Base-by-base conservation (phyloP, 2,113 vertebrate genomes). In the Tenebrosternarchus preto region DNA sequence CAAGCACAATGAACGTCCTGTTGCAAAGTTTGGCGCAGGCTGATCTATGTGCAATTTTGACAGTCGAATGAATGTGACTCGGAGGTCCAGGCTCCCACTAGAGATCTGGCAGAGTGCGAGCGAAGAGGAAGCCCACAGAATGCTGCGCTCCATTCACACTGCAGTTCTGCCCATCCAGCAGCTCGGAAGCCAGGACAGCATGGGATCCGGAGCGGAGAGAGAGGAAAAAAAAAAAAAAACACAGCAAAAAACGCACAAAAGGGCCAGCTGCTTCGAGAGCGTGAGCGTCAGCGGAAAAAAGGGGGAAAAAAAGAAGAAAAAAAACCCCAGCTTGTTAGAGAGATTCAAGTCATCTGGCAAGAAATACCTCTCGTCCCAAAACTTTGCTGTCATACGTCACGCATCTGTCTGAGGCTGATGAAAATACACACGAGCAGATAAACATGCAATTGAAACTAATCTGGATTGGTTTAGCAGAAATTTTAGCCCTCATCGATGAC, bases 261-360 rank as follows among this genome's bases (percentile, higher is more conserved):
- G 84, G 86, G 85, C 87, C 91, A 92, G 91, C 92, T 92, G 92
- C 90, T 89, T 84, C 82, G 83, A 87, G 88, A 88, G 85, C 88
- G 73, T 39, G 78, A 84, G 86, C 79, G 80, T 88, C 80, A 87
- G 87, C 83, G 59, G 69, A 73, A 67, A 81, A 82, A 82, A 87
- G 15, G 43, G 43, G 43, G 43, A 2, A 12, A 50, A 50, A 50
- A 50, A 15, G 33, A 4, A 36, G 33, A 15, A 50, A 12, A 3
- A 83, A 82, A 60, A 67, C 86, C 72, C 85, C 73, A 46, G 75
- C 83, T 85, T 81, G 81, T 87, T 80, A 85, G 77, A 85, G 67
- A 73, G 66, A 79, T 76, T 81, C 70, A 84, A 82, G 67, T 80
- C 57, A 76, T 83, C 60, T 61, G 59, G 66, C 25, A 84, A 84